Percentiles rank a stretch among this genome's conserved stretches.
Evolutionary conservation across 2,888 invertebrate genomes (phyloP).

Genomic region (Amiota communis): DNA sequence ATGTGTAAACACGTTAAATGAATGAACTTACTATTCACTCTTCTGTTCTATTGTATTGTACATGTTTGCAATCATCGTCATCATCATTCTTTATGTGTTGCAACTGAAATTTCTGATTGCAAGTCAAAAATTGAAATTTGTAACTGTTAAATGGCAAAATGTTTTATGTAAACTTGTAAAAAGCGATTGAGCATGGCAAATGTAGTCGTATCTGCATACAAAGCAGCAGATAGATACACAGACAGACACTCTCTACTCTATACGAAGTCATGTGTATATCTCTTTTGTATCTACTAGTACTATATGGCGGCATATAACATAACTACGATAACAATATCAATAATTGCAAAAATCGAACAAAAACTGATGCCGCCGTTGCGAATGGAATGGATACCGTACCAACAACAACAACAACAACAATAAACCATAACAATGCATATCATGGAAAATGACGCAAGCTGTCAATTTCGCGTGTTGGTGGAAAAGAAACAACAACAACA

Average conservation of each 20-base stretch:
- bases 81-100: neutral
- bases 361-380: constrained; percentile 30
- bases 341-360: constrained; percentile 56
- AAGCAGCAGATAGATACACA: too few relatives aligned
- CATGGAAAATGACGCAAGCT: constrained; percentile 66
- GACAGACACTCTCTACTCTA: too few relatives aligned
- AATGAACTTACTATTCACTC: neutral
- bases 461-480: constrained; percentile 69
- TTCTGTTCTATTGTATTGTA: too few relatives aligned
- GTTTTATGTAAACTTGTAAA: constrained; percentile 38
- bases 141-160: constrained; percentile 1
- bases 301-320: constrained; percentile 8
- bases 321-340: constrained; percentile 53
- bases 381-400: constrained; percentile 22
- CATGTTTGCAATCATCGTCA: too few relatives aligned
- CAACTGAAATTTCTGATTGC: constrained; percentile 13
- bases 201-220: too few relatives aligned
- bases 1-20: constrained; percentile 14
- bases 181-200: neutral
- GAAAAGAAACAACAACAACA: constrained; percentile 49
- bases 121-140: neutral
- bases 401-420: constrained; percentile 25
- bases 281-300: neutral
- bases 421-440: constrained; percentile 46
- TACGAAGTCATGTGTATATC: neutral